Conservation (phyloP, 2,113 vertebrate species). For the Leucoraja erinaceus region DNA sequence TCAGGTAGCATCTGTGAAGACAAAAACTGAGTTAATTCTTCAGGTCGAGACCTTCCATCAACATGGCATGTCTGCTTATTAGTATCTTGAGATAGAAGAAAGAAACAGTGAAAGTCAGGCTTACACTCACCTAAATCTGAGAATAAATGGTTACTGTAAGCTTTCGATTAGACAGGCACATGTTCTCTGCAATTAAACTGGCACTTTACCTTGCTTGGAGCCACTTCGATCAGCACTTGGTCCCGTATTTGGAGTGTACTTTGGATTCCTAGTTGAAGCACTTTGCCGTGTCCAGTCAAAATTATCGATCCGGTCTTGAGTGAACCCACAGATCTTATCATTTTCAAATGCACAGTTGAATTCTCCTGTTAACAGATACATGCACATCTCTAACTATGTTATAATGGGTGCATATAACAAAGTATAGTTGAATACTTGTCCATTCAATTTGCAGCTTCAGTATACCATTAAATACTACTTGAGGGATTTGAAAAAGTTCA, state of each 20-base stretch:
- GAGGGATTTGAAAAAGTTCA: background rate
- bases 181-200: background rate
- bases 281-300: slow-evolving; percentile 98
- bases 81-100: background rate
- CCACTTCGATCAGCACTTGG: slow-evolving; percentile 80
- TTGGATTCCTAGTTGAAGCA: slow-evolving; percentile 87
- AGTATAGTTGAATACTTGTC: background rate
- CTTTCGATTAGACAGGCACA: background rate
- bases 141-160: background rate
- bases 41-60: too few species aligned
- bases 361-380: slow-evolving; percentile 68
- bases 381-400: slow-evolving; percentile 3
- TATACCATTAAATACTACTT: background rate
- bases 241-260: slow-evolving; percentile 93
- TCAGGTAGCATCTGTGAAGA: too few species aligned
- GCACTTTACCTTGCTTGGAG: slow-evolving; percentile 82
- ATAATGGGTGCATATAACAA: background rate
- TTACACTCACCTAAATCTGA: background rate
- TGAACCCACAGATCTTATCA: slow-evolving; percentile 90
- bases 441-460: background rate
- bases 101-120: background rate
- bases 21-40: too few species aligned
- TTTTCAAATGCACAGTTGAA: slow-evolving; percentile 97
- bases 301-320: slow-evolving; percentile 89
- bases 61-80: background rate